These are phyloP conservation scores for Amblyraja radiata DNA, from an alignment of 2,797 vertebrate species.

Conservation along the genomic window DNA sequence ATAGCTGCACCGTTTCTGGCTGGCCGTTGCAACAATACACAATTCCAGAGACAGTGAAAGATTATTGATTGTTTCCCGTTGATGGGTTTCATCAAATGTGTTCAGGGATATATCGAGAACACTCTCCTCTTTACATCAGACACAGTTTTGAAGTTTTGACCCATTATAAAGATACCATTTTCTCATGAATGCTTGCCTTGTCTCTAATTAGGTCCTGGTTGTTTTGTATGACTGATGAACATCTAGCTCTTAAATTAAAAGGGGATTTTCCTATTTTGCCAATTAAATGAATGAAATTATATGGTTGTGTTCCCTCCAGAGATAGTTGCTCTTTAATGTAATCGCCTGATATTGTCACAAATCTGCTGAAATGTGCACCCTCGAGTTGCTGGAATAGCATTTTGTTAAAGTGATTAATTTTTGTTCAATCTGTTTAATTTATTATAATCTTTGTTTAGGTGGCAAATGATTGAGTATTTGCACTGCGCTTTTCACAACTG, in stretches of 20 bases:
- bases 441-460: background rate
- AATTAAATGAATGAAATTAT: background rate
- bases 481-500: background rate
- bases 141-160: background rate
- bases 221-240: background rate
- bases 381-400: background rate
- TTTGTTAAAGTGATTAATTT: background rate
- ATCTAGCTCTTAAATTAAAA: background rate
- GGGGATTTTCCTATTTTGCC: background rate
- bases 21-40: background rate
- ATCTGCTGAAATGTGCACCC: background rate
- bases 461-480: background rate
- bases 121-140: background rate
- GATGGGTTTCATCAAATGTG: background rate
- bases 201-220: background rate
- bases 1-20: background rate
- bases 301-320: background rate
- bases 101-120: background rate
- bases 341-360: background rate
- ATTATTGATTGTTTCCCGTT: background rate
- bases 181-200: background rate
- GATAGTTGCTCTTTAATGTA: background rate
- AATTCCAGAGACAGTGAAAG: background rate
- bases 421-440: background rate
- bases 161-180: background rate